Evolutionary conservation across 2,113 vertebrate species (phyloP), one percentile per base, ranked within the genome.

Genomic region (Australoheros scitulus): DNA sequence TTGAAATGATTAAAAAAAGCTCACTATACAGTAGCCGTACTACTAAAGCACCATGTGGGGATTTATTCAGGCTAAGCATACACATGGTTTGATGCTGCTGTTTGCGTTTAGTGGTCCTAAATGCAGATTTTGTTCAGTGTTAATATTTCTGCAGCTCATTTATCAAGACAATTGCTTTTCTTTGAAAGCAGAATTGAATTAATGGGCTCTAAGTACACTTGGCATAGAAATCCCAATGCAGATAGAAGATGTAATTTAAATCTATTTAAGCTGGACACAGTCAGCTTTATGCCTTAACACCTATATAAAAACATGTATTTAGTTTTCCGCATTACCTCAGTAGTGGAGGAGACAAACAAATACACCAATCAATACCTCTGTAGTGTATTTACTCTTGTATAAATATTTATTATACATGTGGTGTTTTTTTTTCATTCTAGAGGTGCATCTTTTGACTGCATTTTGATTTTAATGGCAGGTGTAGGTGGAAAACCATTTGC

Each of bases 101-200:
- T 74, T 61, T 88, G 61, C 86, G 65, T 82, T 91, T 80, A 87
- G 55, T 43, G 15, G 24, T 72, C 60, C 60, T 81, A 56, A 89
- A 68, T 56, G 56, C 87, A 92, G 79, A 79, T 91, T 86, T 72
- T 70, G 57, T 64, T 92, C 86, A 95, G 93, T 94, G 88, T 94
- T 95, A 88, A 81, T 76, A 79, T 86, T 57, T 84, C 4, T 76
- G 60, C 13, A 47, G 68, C 61, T 80, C 43, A 79, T 85, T 26
- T 77, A 64, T 88, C 65, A 81, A 72, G 52, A 84, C 4, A 17
- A 43, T 47, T 57, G 41, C 56, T 55, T 43, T 76, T 86, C 26
- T 15, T 87, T n/a, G 65, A 57, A 41, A 72, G 70, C 36, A 61
- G 26, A 26, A 77, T 20, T 50, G 52, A 84, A 82, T 79, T 38